phyloP scores from a whole-genome alignment of 2,888 invertebrate genomes.

The Serrognathus titanus region DNA sequence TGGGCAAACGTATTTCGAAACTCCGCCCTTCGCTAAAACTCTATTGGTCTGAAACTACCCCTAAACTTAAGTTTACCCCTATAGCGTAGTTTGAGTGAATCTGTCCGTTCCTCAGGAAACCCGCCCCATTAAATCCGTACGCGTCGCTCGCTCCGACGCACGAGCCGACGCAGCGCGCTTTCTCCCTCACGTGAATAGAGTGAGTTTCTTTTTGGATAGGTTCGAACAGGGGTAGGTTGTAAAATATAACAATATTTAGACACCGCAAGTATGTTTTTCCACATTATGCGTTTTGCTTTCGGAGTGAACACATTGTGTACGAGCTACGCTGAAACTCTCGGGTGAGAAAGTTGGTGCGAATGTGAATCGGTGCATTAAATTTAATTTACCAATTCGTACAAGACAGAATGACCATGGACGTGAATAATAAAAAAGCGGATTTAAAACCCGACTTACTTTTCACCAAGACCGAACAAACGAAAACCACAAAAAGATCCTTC shows the following conservation, averaged over 20 bases:
- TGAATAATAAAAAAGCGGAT: conserved; percentile 43
- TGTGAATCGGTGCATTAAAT: too few relatives aligned
- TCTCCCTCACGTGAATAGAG: conserved; percentile 29
- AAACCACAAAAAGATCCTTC: conserved; percentile 72
- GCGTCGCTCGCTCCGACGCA: conserved; percentile 25
- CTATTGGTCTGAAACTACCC: conserved; percentile 49
- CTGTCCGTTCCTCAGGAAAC: conserved; percentile 27
- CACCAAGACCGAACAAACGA: conserved; percentile 37
- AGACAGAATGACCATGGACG: conserved; percentile 67
- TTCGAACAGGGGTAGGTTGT: conserved; percentile 38
- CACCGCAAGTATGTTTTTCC: conserved; percentile 46
- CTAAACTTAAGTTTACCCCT: conserved; percentile 48
- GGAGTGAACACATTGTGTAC: conserved; percentile 35
- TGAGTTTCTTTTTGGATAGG: conserved; percentile 24
- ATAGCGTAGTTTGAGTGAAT: conserved; percentile 46
- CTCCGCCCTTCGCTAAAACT: conserved; percentile 45
- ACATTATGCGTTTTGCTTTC: conserved; percentile 45
- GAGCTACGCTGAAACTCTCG: conserved; percentile 11
- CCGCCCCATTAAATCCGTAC: conserved; percentile 23
- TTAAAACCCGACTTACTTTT: conserved; percentile 51
- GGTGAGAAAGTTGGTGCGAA: conserved; percentile 4
- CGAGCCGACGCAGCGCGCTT: conserved; percentile 10
- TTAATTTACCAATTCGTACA: conserved; percentile 5
- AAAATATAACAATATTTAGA: conserved; percentile 49
- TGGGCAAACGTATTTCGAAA: conserved; percentile 49